Conservation (phyloP, 2,888 invertebrate genomes). For the Coleophora flavipennella region DNA sequence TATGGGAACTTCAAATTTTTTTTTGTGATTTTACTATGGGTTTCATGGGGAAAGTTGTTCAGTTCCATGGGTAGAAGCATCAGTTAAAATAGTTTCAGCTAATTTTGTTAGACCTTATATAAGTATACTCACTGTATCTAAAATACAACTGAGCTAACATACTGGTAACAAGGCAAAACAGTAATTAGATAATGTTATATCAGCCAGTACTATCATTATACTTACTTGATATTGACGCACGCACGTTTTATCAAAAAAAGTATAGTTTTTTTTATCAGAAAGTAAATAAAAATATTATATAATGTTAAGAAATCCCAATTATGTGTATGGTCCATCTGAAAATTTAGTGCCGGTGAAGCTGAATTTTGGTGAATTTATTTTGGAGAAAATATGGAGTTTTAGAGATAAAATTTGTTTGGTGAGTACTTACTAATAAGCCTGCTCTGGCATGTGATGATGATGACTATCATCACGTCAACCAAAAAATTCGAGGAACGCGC, state of each 20-base stretch:
- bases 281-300: not conserved
- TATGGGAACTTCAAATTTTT: too few relatives aligned
- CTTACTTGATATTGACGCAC: not conserved
- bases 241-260: not conserved
- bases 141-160: too few relatives aligned
- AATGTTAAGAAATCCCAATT: slow-evolving; percentile 45
- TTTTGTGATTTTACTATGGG: too few relatives aligned
- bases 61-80: too few relatives aligned
- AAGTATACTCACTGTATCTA: not conserved
- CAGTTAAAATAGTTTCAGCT: too few relatives aligned
- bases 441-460: too few relatives aligned
- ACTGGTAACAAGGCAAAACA: not conserved
- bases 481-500: too few relatives aligned
- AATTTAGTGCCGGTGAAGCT: slow-evolving; percentile 30
- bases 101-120: too few relatives aligned
- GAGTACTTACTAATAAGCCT: too few relatives aligned
- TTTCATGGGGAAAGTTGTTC: too few relatives aligned
- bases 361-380: slow-evolving; percentile 39
- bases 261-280: not conserved
- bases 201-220: not conserved
- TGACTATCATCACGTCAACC: too few relatives aligned
- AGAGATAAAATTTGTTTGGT: slow-evolving; percentile 32
- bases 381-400: slow-evolving; percentile 26
- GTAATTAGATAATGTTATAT: not conserved
- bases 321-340: slow-evolving; percentile 35